Conservation (phyloP, 1,140 invertebrate species). For the Heliconius melpomene region DNA sequence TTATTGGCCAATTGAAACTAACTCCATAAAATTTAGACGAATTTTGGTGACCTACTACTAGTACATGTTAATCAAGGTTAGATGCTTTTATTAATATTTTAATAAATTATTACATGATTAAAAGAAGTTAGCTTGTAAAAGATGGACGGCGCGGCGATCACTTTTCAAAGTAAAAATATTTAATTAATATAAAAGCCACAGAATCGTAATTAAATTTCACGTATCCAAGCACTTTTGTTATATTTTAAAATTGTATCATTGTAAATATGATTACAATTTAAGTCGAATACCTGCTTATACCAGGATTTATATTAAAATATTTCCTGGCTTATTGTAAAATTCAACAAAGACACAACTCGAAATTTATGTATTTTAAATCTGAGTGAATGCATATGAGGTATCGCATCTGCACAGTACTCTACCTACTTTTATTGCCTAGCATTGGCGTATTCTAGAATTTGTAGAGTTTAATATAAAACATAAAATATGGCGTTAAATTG, state of each 20-base stretch:
- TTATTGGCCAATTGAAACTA: too few species aligned
- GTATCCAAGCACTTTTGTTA: slow-evolving; percentile 11
- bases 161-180: not conserved
- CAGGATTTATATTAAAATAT: slow-evolving; percentile 5
- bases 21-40: too few species aligned
- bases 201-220: slow-evolving; percentile 17
- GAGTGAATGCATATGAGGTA: slow-evolving; percentile 29
- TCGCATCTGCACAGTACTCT: slow-evolving; percentile 25
- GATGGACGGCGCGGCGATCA: not conserved
- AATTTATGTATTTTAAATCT: slow-evolving; percentile 30
- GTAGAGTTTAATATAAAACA: slow-evolving; percentile 15
- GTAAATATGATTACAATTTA: slow-evolving; percentile 7
- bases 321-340: slow-evolving; percentile 11
- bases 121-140: not conserved
- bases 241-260: slow-evolving; percentile 9
- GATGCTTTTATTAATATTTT: too few species aligned
- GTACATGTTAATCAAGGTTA: too few species aligned
- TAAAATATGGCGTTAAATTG: not conserved
- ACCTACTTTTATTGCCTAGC: slow-evolving; percentile 29
- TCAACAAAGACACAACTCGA: slow-evolving; percentile 13
- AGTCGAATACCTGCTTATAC: not conserved
- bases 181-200: not conserved
- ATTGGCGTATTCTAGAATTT: slow-evolving; percentile 20
- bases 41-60: not conserved
- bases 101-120: not conserved